These are phyloP conservation scores for Bombycilla garrulus DNA, from an alignment of 2,113 vertebrate genomes.

Conservation along the genomic window DNA sequence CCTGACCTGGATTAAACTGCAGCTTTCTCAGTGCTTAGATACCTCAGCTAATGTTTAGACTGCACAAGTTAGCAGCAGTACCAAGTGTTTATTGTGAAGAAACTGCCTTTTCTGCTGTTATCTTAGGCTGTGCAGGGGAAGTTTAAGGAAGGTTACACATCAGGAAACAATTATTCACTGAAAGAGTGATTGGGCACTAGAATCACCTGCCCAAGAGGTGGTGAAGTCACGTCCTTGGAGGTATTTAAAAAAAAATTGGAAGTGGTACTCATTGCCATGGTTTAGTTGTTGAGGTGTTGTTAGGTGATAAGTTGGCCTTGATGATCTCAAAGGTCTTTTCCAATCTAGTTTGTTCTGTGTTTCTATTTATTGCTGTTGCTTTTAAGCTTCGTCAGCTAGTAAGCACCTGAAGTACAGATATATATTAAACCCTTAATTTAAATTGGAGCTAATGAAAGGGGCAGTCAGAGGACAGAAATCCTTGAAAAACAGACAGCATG, in stretches of 20 bases:
- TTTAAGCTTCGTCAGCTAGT: not conserved
- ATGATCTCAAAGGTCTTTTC: not conserved
- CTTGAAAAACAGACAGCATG: not conserved
- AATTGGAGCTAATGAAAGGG: not conserved
- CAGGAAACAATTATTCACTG: not conserved
- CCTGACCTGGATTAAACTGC: not conserved
- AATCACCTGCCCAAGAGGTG: not conserved
- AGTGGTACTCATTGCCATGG: not conserved
- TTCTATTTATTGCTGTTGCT: not conserved
- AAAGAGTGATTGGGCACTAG: not conserved
- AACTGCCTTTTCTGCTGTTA: not conserved
- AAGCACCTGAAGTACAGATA: not conserved
- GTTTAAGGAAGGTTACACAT: not conserved
- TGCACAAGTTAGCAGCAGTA: not conserved
- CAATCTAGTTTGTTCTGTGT: not conserved
- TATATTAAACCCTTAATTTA: constrained; percentile 14
- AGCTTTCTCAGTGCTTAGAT: not conserved
- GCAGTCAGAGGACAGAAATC: not conserved
- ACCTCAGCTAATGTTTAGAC: not conserved
- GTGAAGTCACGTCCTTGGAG: not conserved
- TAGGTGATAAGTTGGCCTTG: not conserved
- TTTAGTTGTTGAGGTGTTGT: not conserved
- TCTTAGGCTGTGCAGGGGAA: not conserved
- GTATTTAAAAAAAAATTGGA: not conserved
- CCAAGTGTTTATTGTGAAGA: not conserved